Percentiles rank a stretch among this genome's conserved stretches.
These are phyloP conservation scores for Chlorocebus sabaeus DNA, from an alignment of 2,113 vertebrate species.

Conservation along the genomic window DNA sequence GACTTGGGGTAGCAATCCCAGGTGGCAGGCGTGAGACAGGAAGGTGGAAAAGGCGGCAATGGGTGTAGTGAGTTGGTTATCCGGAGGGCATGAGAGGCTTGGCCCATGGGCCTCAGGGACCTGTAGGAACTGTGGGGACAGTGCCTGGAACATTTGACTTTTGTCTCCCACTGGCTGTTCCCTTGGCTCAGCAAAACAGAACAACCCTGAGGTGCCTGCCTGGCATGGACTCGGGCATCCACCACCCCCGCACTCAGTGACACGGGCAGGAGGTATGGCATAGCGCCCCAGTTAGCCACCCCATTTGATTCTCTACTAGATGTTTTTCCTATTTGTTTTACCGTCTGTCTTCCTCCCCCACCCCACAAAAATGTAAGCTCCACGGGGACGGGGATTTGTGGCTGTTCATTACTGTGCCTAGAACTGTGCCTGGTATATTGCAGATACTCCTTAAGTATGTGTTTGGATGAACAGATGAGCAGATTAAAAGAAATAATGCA, in stretches of 20 bases:
- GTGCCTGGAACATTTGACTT: neutral
- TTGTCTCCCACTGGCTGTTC: neutral
- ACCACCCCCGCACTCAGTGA: accelerated
- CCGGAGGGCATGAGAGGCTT: neutral
- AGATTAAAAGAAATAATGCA: neutral
- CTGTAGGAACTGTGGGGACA: neutral
- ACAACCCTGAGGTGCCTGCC: neutral
- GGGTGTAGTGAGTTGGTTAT: neutral
- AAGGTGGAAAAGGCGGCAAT: neutral
- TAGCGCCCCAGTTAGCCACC: accelerated
- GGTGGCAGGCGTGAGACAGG: neutral
- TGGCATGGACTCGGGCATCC: accelerated
- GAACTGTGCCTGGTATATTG: neutral
- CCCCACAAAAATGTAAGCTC: neutral
- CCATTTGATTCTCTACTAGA: neutral
- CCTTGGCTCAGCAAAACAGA: neutral
- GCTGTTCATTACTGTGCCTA: neutral
- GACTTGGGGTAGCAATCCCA: neutral
- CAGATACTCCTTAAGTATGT: neutral
- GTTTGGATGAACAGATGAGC: neutral
- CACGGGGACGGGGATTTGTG: neutral
- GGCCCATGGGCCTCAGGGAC: neutral
- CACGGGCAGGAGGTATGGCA: accelerated
- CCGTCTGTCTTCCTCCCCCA: neutral
- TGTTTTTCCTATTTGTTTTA: neutral